A percentile compares a stretch with the other conserved stretches of the same genome.
Conservation (phyloP, 2,113 vertebrate species). For the Thunnus maccoyii region DNA sequence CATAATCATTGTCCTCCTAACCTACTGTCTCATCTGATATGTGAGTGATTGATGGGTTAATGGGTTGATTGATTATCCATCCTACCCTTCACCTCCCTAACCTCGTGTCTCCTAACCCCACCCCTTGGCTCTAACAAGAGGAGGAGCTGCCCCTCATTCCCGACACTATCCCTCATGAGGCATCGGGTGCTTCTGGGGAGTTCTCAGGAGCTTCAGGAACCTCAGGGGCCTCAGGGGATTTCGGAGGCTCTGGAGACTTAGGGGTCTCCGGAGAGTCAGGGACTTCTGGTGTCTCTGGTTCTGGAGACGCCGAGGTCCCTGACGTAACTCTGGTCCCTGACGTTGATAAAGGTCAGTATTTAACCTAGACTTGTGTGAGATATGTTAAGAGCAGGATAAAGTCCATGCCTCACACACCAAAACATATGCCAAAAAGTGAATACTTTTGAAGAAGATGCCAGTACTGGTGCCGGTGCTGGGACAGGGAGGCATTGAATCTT, state of each 20-base stretch:
- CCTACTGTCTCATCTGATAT: slow-evolving; percentile 44
- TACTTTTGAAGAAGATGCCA: background rate
- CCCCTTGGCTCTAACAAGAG: slow-evolving; percentile 84
- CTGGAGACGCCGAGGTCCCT: slow-evolving; percentile 69
- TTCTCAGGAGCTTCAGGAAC: slow-evolving; percentile 73
- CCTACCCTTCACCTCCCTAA: slow-evolving; percentile 59
- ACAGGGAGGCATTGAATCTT: background rate
- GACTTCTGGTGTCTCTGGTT: slow-evolving; percentile 63
- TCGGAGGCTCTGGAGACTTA: slow-evolving; percentile 61
- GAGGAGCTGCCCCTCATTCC: slow-evolving; percentile 74
- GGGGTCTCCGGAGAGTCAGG: slow-evolving; percentile 67
- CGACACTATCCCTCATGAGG: slow-evolving; percentile 70
- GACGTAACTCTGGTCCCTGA: slow-evolving; percentile 69
- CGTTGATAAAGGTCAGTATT: slow-evolving; percentile 83
- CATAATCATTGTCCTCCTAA: slow-evolving; percentile 51
- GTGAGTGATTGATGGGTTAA: slow-evolving; percentile 48
- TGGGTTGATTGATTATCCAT: slow-evolving; percentile 63
- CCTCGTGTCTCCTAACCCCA: slow-evolving; percentile 68
- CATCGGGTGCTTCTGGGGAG: slow-evolving; percentile 74
- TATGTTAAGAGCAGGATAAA: slow-evolving; percentile 11
- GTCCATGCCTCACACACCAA: background rate
- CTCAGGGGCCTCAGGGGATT: slow-evolving; percentile 72
- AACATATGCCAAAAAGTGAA: background rate
- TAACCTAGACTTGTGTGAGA: slow-evolving; percentile 35
- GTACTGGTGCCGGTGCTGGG: background rate